Conservation (phyloP, 2,113 vertebrate genomes). For the Ellobius talpinus region DNA sequence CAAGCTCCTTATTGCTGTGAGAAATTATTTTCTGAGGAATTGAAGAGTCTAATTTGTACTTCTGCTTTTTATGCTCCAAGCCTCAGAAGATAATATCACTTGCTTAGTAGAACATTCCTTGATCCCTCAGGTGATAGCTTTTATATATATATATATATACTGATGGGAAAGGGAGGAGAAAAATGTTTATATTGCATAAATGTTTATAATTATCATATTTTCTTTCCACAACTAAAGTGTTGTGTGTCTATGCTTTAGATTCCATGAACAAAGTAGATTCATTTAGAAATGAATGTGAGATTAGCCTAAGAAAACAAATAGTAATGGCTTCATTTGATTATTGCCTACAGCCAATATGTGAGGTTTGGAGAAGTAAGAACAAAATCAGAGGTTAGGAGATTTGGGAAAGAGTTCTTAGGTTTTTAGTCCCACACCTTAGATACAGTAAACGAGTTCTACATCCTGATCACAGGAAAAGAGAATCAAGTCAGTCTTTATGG, state of each 20-base stretch:
- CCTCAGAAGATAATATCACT: neutral
- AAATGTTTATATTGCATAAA: neutral
- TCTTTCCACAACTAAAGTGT: neutral
- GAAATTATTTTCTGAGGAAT: neutral
- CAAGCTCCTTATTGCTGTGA: neutral
- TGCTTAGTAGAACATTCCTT: neutral
- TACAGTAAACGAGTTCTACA: neutral
- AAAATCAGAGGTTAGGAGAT: neutral
- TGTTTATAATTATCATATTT: neutral
- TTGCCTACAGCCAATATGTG: neutral
- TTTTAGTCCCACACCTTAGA: neutral
- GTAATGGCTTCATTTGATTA: neutral
- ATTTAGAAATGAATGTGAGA: neutral
- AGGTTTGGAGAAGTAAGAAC: neutral
- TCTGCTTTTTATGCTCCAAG: neutral
- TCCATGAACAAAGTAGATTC: neutral
- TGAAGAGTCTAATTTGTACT: neutral
- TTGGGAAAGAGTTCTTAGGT: neutral
- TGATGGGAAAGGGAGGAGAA: neutral
- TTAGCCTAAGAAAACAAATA: neutral
- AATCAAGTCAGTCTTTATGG: neutral
- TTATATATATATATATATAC: neutral
- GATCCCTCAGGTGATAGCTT: neutral
- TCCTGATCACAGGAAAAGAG: neutral
- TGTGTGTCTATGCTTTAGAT: neutral